phyloP scores from a whole-genome alignment of 1,140 invertebrate genomes.

The Listronotus bonariensis region DNA sequence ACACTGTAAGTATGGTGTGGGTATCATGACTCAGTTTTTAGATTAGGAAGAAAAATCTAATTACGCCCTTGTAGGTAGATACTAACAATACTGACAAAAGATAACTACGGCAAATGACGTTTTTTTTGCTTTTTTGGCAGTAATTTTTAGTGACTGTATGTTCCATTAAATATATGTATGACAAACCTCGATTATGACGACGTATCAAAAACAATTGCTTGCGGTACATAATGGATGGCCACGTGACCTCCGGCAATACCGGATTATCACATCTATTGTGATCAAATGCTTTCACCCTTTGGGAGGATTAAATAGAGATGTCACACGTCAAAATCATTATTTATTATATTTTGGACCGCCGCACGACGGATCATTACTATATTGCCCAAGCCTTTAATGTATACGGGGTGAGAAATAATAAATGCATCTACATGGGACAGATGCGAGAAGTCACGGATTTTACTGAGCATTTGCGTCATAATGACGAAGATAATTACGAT shows the following conservation, averaged over 20 bases:
- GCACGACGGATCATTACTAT: conserved; percentile 21
- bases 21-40: too few species aligned
- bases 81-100: too few species aligned
- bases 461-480: conserved; percentile 25
- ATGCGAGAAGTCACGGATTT: conserved; percentile 33
- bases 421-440: conserved; percentile 27
- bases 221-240: conserved; percentile 28
- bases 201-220: conserved; percentile 22
- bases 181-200: conserved; percentile 2
- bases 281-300: conserved; percentile 26
- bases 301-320: conserved; percentile 29
- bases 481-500: conserved; percentile 32
- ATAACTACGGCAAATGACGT: too few species aligned
- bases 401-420: conserved; percentile 23
- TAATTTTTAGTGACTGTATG: not conserved
- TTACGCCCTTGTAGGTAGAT: too few species aligned
- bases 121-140: too few species aligned
- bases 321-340: conserved; percentile 31
- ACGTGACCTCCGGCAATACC: conserved; percentile 30
- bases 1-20: too few species aligned
- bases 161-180: not conserved
- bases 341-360: conserved; percentile 26
- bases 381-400: conserved; percentile 23
- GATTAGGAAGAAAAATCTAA: too few species aligned
- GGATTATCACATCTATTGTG: conserved; percentile 32